Conservation (phyloP, 2,888 invertebrate genomes). For the Drosophila picticornis region DNA sequence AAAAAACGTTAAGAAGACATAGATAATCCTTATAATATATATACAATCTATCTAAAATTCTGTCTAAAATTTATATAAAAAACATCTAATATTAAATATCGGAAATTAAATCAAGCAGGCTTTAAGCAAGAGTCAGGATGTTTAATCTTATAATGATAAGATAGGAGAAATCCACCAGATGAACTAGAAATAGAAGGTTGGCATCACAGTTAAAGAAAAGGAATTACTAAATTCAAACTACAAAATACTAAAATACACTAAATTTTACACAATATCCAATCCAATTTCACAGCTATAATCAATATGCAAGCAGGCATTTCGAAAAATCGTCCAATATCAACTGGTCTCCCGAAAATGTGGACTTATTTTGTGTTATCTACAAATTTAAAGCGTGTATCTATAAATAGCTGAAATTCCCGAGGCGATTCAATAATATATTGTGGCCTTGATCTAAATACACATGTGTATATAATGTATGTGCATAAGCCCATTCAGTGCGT, state of each 20-base stretch:
- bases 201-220: background rate
- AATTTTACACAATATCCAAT: background rate
- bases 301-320: too few relatives aligned
- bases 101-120: background rate
- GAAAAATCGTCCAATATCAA: background rate
- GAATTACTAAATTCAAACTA: accelerated
- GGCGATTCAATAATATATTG: background rate
- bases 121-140: background rate
- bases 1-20: background rate
- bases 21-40: background rate
- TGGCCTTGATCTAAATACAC: conserved; percentile 51
- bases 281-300: too few relatives aligned
- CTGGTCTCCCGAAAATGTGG: background rate
- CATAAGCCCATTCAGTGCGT: conserved; percentile 12
- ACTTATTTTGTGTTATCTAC: background rate
- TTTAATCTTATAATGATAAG: background rate
- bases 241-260: too few relatives aligned
- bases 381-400: background rate
- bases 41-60: background rate
- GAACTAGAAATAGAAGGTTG: background rate
- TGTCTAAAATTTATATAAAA: background rate
- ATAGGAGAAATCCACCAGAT: accelerated
- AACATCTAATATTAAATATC: background rate
- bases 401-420: background rate
- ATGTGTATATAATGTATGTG: background rate